Conservation (phyloP, 2,797 vertebrate genomes). For the Oreortyx pictus region DNA sequence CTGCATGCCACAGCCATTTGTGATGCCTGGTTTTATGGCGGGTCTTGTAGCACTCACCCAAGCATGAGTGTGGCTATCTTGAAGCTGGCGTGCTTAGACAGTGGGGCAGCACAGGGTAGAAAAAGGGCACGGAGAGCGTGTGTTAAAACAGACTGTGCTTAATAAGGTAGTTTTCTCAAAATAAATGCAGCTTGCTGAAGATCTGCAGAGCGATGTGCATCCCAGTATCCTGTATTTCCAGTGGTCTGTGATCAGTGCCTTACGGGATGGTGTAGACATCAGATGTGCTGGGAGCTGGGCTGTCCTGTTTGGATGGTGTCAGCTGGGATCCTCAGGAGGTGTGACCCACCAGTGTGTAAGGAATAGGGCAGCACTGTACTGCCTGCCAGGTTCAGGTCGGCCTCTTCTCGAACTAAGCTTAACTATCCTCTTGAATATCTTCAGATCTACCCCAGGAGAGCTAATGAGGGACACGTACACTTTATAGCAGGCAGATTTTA, state of each 20-base stretch:
- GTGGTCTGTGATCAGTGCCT: not conserved
- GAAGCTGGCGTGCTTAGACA: not conserved
- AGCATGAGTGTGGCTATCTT: no score
- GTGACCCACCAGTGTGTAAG: not conserved
- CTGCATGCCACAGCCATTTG: not conserved
- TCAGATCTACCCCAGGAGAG: not conserved
- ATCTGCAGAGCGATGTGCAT: not conserved
- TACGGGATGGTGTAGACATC: not conserved
- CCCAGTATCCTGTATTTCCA: not conserved
- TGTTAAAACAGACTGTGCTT: not conserved
- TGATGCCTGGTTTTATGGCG: not conserved
- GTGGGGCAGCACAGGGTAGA: not conserved
- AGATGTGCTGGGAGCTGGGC: not conserved
- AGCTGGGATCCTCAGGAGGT: not conserved
- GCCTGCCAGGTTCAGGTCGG: not conserved
- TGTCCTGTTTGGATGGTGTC: fast-evolving
- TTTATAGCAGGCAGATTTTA: not conserved
- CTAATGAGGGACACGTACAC: not conserved
- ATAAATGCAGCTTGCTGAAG: not conserved
- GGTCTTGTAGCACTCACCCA: not conserved
- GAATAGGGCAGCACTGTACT: no score
- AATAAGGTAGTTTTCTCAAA: not conserved
- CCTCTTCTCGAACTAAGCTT: not conserved
- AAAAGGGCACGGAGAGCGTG: not conserved
- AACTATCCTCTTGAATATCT: not conserved